phyloP scores from a whole-genome alignment of 2,888 invertebrate species.

The Dione juno region DNA sequence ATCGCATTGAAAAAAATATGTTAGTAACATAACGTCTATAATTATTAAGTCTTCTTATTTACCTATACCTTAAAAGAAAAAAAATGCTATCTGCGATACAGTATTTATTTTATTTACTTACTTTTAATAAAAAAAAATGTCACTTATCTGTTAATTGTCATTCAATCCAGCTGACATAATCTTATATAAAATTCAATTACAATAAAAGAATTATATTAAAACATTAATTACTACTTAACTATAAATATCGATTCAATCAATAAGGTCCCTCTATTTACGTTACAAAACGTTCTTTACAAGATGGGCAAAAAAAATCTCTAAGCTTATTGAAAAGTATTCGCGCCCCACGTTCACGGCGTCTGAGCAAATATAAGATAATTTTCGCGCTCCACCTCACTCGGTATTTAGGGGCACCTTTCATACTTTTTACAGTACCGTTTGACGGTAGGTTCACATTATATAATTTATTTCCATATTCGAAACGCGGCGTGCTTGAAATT shows the following conservation, averaged over 20 bases:
- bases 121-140: no score
- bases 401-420: slow-evolving; percentile 83
- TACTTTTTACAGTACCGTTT: slow-evolving; percentile 79
- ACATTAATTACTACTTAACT: slow-evolving; percentile 39
- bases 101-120: no score
- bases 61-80: no score
- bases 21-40: no score
- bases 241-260: slow-evolving; percentile 61
- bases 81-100: no score
- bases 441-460: slow-evolving; percentile 68
- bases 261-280: slow-evolving; percentile 73
- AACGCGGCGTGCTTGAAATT: slow-evolving; percentile 52
- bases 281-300: slow-evolving; percentile 70
- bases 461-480: slow-evolving; percentile 79
- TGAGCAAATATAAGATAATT: slow-evolving; percentile 84
- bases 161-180: no score
- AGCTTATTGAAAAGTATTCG: slow-evolving; percentile 84
- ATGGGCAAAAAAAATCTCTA: slow-evolving; percentile 78
- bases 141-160: no score
- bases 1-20: no score
- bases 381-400: slow-evolving; percentile 81
- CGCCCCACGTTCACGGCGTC: slow-evolving; percentile 82
- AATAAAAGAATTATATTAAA: slow-evolving; percentile 21
- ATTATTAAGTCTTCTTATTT: no score
- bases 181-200: no score